Evolutionary conservation across 1,140 invertebrate species (phyloP), one percentile per base, ranked within the genome.

Genomic region (Caenorhabditis briggsae): DNA sequence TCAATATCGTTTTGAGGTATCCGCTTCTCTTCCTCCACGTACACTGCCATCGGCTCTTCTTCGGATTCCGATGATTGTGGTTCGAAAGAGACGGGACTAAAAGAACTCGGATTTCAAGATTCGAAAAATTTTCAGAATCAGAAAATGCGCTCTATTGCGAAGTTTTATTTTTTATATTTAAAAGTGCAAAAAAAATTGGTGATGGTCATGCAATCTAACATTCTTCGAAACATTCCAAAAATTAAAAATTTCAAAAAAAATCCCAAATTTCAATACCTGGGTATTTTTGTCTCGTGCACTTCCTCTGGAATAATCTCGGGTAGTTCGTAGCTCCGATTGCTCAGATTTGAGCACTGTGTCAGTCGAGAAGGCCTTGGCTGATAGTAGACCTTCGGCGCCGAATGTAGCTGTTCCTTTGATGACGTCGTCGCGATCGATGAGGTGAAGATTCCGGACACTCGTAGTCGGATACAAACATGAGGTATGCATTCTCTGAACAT

Each of bases 1-100:
- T 92, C 91, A 20, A 92, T 87, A 64, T 92, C 91, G 70, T 92
- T 92, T 20, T 88, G 64, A 25, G 70, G 70, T 5, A n/a, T 16
- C 11, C 70, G 65, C 46, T 74, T 78, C n/a, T 78, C 43, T 11
- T 78, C 46, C 11, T 78, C 70, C 46, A 78, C 70, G 9, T 23
- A 53, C 8, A 78, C 70, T 0, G 46, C 70, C 70, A 87, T 87
- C 23, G 89, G 88, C 20, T 64, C 64, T 33, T 86, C 85, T 9
- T 86, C 88, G n/a, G 82, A 86, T 43, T 86, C 88, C 12, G 88
- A 87, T 2, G 88, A 84, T 61, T 89, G 88, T 14, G 82, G 84
- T 41, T 53, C 61, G n/a, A 85, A 74, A 14, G 53, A 84, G 18
- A 70, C 58, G 23, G 56, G 58, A 9, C 25, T 82, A 65, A 43